Evolutionary conservation across 2,113 vertebrate genomes (phyloP).

Genomic region (Hydrochoerus hydrochaeris): DNA sequence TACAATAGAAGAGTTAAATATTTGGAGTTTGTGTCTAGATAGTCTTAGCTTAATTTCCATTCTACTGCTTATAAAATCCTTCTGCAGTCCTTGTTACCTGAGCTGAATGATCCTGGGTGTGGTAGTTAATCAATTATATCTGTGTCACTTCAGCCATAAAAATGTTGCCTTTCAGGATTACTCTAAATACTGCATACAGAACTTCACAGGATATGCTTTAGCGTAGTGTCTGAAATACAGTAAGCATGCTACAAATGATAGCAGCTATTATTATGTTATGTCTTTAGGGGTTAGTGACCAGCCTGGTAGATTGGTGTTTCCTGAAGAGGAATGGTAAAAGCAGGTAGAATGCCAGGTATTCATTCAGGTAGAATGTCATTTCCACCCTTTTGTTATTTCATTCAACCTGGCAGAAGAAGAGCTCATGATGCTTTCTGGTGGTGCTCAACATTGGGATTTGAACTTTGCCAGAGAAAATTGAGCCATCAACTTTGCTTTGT

Average conservation of each 20-base stretch:
- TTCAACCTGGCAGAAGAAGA: background rate
- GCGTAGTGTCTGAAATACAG: background rate
- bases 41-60: background rate
- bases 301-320: background rate
- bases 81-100: too few species aligned
- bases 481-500: constrained; percentile 16
- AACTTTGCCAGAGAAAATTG: constrained; percentile 3
- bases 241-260: background rate
- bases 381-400: background rate
- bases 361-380: too few species aligned
- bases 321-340: background rate
- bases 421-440: background rate
- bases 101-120: background rate
- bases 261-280: background rate
- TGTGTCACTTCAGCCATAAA: background rate
- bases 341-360: background rate
- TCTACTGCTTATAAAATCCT: background rate
- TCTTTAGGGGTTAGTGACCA: background rate
- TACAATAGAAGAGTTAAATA: background rate
- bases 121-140: background rate
- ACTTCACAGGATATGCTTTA: background rate
- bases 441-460: background rate
- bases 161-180: background rate
- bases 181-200: background rate
- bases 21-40: background rate